Evolutionary conservation across 2,888 invertebrate species (phyloP), one percentile per base, ranked within the genome.

Genomic region (Oligia strigilis): DNA sequence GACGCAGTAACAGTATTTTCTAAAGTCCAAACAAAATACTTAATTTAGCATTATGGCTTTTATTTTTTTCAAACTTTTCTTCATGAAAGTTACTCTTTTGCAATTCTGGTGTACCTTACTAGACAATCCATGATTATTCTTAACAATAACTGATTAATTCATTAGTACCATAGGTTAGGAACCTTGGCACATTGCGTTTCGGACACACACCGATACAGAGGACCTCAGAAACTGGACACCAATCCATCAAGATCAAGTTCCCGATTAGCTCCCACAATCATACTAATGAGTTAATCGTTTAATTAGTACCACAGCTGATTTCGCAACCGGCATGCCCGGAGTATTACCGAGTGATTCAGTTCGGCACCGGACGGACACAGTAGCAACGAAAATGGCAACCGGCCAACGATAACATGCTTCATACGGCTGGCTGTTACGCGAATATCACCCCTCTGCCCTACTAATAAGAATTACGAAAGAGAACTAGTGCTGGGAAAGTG

Each of bases 381-480:
- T 90, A 89, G 91, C 91, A 88, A 85, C 76, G 81, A 72, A 77
- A 64, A 82, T 93, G 93, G 93, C 93, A 88, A 66, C 52, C 1
- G 40, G 91, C 93, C 93, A 93, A 90, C 66, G 78, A 83, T 82
- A 91, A 84, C 88, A 89, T 80, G 78, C 83, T 80, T 86, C 80
- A 87, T 85, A 82, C 86, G 80, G 84, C 79, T 81, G 69, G n/a
- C 55, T 76, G 85, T 77, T 74, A 82, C 69, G 77, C 90, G 88
- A 90, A 88, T 87, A 87, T 89, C 81, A 84, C 78, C 85, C 64
- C 71, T 86, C 64, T 83, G 74, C 70, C 85, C 75, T 84, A 79
- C 78, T 67, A 82, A 84, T 85, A 87, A 89, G 87, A 87, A 82
- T 87, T 85, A 84, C 74, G 77, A 82, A 72, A 84, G 49, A 84